Evolutionary conservation across 2,888 invertebrate species (phyloP).

Genomic region (Protodeltote pygarga): DNA sequence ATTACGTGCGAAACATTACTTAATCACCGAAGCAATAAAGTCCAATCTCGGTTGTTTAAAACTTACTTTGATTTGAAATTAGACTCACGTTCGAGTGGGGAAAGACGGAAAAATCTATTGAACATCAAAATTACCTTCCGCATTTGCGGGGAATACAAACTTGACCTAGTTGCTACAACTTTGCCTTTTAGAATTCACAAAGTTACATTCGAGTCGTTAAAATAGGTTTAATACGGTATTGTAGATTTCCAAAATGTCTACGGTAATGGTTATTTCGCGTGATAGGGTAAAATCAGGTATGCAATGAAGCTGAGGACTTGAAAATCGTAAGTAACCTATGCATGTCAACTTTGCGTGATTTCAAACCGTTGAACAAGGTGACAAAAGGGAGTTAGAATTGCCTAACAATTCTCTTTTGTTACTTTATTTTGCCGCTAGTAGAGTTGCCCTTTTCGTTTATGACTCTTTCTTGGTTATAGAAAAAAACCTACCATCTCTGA

Average conservation of each 20-base stretch:
- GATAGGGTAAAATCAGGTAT: conserved; percentile 4
- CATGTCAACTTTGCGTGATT: neutral
- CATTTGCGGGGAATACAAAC: conserved; percentile 49
- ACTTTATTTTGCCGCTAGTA: too few species aligned
- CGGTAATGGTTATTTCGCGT: conserved; percentile 40
- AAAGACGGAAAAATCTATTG: conserved; percentile 51
- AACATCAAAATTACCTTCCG: conserved; percentile 52
- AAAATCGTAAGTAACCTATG: neutral
- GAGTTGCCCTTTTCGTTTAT: too few species aligned
- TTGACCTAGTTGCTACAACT: conserved; percentile 52
- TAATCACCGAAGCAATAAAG: conserved; percentile 15
- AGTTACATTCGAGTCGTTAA: conserved; percentile 48
- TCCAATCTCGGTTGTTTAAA: conserved; percentile 24
- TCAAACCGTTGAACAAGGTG: too few species aligned
- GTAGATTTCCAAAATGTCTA: conserved; percentile 25
- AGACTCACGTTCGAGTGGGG: conserved; percentile 48
- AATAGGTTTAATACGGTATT: conserved; percentile 38
- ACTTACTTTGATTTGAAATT: conserved; percentile 44
- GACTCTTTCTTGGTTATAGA: too few species aligned
- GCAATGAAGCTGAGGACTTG: conserved; percentile 2
- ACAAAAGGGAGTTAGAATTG: too few species aligned
- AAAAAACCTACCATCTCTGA: too few species aligned
- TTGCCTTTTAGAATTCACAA: conserved; percentile 41
- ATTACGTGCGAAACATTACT: conserved; percentile 15
- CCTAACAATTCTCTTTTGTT: too few species aligned